Conservation (phyloP, 2,797 vertebrate genomes). For the Rhincodon typus region DNA sequence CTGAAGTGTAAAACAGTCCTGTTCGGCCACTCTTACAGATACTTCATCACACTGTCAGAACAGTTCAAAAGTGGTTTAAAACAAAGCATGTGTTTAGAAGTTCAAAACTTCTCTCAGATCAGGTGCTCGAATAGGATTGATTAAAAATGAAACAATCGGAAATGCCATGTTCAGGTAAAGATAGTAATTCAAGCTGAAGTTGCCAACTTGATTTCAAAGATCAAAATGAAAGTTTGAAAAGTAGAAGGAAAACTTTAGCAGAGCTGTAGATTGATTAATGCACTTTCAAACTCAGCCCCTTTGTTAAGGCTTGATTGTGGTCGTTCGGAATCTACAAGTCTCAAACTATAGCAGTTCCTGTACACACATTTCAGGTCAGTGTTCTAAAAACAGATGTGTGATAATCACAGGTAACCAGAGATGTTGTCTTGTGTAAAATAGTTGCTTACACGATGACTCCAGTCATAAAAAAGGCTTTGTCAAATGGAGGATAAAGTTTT, state of each 20-base stretch:
- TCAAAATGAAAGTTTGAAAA: too few relatives aligned
- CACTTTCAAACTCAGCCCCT: neutral
- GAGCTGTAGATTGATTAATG: neutral
- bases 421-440: neutral
- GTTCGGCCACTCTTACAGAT: neutral
- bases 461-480: neutral
- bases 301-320: neutral
- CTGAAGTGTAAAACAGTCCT: slow-evolving; percentile 25
- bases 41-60: neutral
- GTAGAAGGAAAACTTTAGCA: too few relatives aligned
- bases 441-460: neutral
- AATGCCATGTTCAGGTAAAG: neutral
- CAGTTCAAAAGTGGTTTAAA: neutral
- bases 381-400: neutral
- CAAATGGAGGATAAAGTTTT: neutral
- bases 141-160: slow-evolving; percentile 25
- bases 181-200: slow-evolving; percentile 18
- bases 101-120: slow-evolving; percentile 25
- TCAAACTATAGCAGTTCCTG: neutral
- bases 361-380: neutral
- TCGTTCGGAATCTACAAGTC: neutral
- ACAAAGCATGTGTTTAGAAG: neutral
- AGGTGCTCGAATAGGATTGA: neutral
- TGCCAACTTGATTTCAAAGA: slow-evolving; percentile 31
- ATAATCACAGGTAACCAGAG: neutral